Evolutionary conservation across 2,113 vertebrate genomes (phyloP), one percentile per base, ranked within the genome.

Genomic region (Apodemus speciosus): DNA sequence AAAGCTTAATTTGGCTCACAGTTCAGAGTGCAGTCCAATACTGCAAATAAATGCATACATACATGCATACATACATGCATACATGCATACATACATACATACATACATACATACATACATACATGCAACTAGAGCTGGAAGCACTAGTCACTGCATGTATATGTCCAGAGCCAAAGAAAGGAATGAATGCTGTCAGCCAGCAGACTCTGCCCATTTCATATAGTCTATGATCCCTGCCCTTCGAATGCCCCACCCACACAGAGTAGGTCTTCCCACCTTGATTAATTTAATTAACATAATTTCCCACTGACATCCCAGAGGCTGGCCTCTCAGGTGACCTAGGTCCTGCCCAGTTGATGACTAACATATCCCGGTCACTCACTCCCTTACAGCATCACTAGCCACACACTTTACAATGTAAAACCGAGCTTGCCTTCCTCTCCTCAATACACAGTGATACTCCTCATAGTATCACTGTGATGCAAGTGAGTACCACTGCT

Each of bases 381-480:
- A 64, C 4, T 20, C 40, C 16, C 27, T 25, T 27, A 43, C 1
- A 68, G 20, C 11, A 6, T 56, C 32, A 49, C 68, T 40, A 91
- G 51, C 30, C 56, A 71, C 27, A 73, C 3, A 46, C 43, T 95
- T 95, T 77, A 88, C 68, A 93, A 86, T 58, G 40, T 16, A 62
- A n/a, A 13, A 32, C 77, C 83, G 53, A 60, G 0, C 6, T 93
- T 32, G 18, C 32, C 11, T 92, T 94, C 75, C 79, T 72, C n/a
- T 85, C 87, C 40, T 83, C 43, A 46, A 46, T 46, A 46, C 43
- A 46, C 43, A 46, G 43, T 46, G 43, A 46, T 46, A 6, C 43
- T 46, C 43, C 43, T 46, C 56, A 84, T 87, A 66, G 80, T 62
- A 69, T n/a, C 62, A 72, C 40, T 73, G 27, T 46, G 16, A 46